These are phyloP conservation scores for Eulemur rubriventer DNA, from an alignment of 2,797 vertebrate species.

Conservation along the genomic window DNA sequence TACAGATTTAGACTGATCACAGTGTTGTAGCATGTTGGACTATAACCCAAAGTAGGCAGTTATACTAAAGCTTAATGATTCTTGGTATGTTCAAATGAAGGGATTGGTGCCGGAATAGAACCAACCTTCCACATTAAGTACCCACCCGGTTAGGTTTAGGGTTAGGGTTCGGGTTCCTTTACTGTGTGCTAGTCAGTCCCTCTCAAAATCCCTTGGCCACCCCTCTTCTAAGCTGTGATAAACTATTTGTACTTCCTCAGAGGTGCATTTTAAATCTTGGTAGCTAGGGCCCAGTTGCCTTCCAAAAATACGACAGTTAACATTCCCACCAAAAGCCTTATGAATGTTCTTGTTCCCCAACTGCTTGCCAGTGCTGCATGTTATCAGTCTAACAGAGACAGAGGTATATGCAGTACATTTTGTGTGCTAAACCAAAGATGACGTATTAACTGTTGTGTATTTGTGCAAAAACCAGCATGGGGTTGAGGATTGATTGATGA, in stretches of 20 bases:
- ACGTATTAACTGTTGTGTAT: background rate
- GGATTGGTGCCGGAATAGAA: background rate
- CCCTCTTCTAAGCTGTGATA: background rate
- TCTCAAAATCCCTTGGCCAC: background rate
- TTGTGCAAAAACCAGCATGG: background rate
- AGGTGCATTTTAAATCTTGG: conserved; percentile 38
- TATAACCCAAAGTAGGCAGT: background rate
- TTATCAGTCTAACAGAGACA: background rate
- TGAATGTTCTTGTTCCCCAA: background rate
- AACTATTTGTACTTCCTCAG: background rate
- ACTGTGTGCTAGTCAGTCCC: background rate
- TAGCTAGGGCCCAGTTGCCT: background rate
- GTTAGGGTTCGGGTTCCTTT: background rate
- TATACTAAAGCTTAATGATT: background rate
- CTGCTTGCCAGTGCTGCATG: background rate
- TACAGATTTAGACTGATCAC: background rate
- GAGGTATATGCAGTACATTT: background rate
- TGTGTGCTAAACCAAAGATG: background rate
- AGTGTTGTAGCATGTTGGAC: background rate
- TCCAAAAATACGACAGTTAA: background rate
- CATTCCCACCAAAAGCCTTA: background rate
- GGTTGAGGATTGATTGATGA: conserved; percentile 40
- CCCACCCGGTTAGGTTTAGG: too few relatives aligned
- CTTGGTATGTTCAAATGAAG: background rate
- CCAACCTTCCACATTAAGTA: background rate